Evolutionary conservation across 2,888 invertebrate genomes (phyloP).

Genomic region (Sipha maydis): DNA sequence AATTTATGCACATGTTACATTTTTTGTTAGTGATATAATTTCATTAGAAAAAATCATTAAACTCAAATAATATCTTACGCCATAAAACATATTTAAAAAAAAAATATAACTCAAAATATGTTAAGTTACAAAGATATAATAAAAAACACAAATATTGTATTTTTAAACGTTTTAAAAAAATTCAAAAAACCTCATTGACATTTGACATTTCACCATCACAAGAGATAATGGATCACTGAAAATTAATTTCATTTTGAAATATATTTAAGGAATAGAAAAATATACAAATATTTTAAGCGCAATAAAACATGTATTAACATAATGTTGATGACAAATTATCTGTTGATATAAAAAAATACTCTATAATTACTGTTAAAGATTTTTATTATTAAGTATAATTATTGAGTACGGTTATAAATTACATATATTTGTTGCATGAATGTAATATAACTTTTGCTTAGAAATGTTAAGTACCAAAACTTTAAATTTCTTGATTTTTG

Average conservation of each 20-base stretch:
- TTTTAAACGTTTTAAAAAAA: constrained; percentile 10
- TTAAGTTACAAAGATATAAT: no score
- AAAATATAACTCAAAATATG: no score
- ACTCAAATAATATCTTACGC: neutral
- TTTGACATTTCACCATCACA: neutral
- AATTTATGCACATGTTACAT: neutral
- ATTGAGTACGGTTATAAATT: no score
- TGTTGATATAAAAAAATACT: neutral
- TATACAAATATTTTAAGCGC: neutral
- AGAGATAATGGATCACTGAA: neutral
- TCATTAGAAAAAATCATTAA: neutral
- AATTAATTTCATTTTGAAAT: neutral
- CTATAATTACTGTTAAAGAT: neutral
- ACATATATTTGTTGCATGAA: no score
- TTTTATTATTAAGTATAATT: neutral
- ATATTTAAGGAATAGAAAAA: neutral
- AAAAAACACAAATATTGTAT: neutral
- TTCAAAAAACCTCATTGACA: constrained; percentile 3
- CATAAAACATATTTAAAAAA: no score
- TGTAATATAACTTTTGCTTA: no score
- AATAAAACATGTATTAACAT: neutral
- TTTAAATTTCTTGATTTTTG: no score
- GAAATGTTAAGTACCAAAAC: no score
- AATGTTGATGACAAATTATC: neutral
- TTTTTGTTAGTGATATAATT: neutral